Evolutionary conservation across 2,888 invertebrate species (phyloP), one percentile per base, ranked within the genome.

Genomic region (Ischnura elegans): DNA sequence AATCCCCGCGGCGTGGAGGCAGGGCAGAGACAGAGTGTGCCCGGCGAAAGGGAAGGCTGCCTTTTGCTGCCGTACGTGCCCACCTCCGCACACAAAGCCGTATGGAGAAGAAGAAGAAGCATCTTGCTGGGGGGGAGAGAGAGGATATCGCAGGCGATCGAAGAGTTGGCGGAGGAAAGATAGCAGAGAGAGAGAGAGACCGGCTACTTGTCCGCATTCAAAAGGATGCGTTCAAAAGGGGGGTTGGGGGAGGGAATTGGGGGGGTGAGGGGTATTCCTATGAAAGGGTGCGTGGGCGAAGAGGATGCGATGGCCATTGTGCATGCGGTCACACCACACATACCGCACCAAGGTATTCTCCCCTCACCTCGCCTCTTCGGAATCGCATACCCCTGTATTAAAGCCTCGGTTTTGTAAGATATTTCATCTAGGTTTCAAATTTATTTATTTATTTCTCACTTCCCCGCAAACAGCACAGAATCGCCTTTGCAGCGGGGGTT

Each of bases 111-210:
- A n/a, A n/a, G n/a, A n/a, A n/a, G n/a, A n/a, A n/a, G n/a, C n/a
- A n/a, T n/a, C n/a, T n/a, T 61, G 43, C 61, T 21, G 61, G 55
- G 25, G 25, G n/a, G 76, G 25, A 61, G 61, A 90, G 55, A 13
- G 25, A 25, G 76, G 25, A 61, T 90, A 90, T 90, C 90, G 90
- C 61, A 55, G 90, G 90, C 61, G 66, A 90, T 90, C 90, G 90
- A 90, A 90, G 90, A 90, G 90, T 90, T 66, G 90, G 90, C 43
- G 61, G 61, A 61, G 13, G 90, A 90, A n/a, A n/a, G 90, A 90
- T 90, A 90, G 87, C 0, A 36, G 47, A 10, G 90, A 66, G 42
- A 47, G 42, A 3, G 51, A 36, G 25, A 61, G 90, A n/a, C 19
- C 51, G 51, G 61, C 61, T 90, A 55, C 55, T 90, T 55, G 55